A percentile compares a stretch with the other conserved stretches of the same genome.
phyloP scores from a whole-genome alignment of 53 echinoderm and acorn worm species.

The Antedon mediterranea region DNA sequence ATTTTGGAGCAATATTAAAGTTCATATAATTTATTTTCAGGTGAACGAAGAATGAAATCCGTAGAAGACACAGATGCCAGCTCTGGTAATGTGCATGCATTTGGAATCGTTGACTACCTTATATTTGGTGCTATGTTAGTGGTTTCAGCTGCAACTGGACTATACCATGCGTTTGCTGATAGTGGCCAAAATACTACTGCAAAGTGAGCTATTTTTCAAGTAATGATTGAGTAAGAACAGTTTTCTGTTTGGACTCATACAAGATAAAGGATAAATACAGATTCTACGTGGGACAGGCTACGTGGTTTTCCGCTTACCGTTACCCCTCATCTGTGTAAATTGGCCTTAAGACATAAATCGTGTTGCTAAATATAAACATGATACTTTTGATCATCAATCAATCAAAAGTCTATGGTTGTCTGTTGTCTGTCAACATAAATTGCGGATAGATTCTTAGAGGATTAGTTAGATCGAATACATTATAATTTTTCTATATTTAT shows the following conservation, averaged over 20 bases:
- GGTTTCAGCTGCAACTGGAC: slow-evolving; percentile 60
- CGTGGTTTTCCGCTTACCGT: no score
- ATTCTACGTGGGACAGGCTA: no score
- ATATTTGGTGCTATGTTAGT: slow-evolving; percentile 65
- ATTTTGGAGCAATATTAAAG: background rate
- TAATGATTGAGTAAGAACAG: no score
- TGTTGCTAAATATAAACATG: no score
- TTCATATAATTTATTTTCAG: background rate
- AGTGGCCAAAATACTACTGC: slow-evolving; percentile 73
- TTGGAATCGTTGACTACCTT: slow-evolving; percentile 51
- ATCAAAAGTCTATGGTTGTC: background rate
- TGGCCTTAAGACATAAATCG: no score
- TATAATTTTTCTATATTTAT: no score
- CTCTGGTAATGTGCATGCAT: slow-evolving; percentile 16
- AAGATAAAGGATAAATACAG: no score
- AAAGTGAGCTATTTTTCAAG: slow-evolving; percentile 36
- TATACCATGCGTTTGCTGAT: slow-evolving; percentile 83
- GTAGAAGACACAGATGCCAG: background rate
- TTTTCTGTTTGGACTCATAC: no score
- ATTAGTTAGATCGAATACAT: no score
- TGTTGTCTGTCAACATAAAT: background rate
- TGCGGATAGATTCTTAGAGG: no score
- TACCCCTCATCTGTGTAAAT: no score
- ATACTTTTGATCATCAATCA: no score
- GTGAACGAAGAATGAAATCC: background rate